A percentile compares a stretch with the other conserved stretches of the same genome.
Evolutionary conservation across 2,888 invertebrate genomes (phyloP).

Genomic region (Zele albiditarsus): DNA sequence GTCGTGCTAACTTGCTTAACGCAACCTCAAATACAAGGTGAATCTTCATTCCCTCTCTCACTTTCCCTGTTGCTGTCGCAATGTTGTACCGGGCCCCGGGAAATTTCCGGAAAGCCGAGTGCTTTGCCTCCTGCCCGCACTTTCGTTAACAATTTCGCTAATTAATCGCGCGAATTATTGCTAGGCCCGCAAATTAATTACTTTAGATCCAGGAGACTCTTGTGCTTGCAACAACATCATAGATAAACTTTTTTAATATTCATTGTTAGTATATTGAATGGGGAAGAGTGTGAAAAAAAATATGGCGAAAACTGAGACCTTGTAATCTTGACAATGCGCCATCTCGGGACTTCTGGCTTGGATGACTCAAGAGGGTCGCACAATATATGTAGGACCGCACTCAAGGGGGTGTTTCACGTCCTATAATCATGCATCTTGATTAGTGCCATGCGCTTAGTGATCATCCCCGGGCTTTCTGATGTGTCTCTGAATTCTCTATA

Average conservation of each 20-base stretch:
- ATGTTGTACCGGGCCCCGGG: slow-evolving; percentile 24
- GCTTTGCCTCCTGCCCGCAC: slow-evolving; percentile 28
- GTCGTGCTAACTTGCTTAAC: slow-evolving; percentile 72
- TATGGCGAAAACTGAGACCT: slow-evolving; percentile 57
- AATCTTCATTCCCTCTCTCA: slow-evolving; percentile 14
- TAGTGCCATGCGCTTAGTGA: slow-evolving; percentile 71
- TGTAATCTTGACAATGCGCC: slow-evolving; percentile 54
- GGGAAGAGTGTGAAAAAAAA: not conserved
- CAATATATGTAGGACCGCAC: slow-evolving; percentile 28
- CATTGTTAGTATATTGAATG: not conserved
- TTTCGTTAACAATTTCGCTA: slow-evolving; percentile 43
- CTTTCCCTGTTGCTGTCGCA: slow-evolving; percentile 9
- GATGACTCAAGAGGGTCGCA: not conserved
- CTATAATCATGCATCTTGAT: slow-evolving; percentile 73
- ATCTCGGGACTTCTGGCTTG: slow-evolving; percentile 30
- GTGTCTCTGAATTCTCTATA: slow-evolving; percentile 54
- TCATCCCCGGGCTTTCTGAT: slow-evolving; percentile 69
- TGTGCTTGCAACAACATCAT: not conserved
- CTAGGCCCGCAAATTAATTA: slow-evolving; percentile 35
- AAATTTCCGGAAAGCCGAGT: slow-evolving; percentile 35
- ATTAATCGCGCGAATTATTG: slow-evolving; percentile 42
- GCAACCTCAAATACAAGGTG: slow-evolving; percentile 67
- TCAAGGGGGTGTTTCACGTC: slow-evolving; percentile 64
- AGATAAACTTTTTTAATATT: slow-evolving; percentile 6
- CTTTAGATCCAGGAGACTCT: not conserved